Base-by-base conservation (phyloP, 2,888 invertebrate genomes). In the Pinctada fucata region DNA sequence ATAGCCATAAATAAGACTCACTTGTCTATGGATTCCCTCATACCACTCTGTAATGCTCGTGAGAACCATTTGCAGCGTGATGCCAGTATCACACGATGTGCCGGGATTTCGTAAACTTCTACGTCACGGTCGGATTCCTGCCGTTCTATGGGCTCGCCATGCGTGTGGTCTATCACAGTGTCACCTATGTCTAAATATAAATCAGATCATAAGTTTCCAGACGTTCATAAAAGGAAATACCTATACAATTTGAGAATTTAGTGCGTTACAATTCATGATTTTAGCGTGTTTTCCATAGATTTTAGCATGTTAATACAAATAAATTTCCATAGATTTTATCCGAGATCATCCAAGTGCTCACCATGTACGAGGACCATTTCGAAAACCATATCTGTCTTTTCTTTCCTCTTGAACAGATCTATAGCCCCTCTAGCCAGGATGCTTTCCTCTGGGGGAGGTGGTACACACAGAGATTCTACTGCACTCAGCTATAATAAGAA, bases 21-120 rank as follows among this genome's bases (percentile, higher is more conserved):
- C 95, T 94, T 95, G 88, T 95, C 94, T 83, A 95, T 95, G 48
- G 95, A 94, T 92, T 95, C 95, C 86, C 94, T 93, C 95, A 95
- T 95, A 72, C 95, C 95, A 72, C 95, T 95, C 68, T 95, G 93
- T 16, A 95, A 91, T 1, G 95, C 95, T 84, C 95, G 93, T 71
- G 95, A 93, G 89, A 95, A 95, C 95, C 95, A 95, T 89, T 95
- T 95, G 91, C 95, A 95, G 75, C 95, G 92, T 1, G 95, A 93
- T 3, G 95, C 95, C 13, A 95, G 94, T 79, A 95, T 94, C 10
- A 95, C 95, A 78, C 95, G 93, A 90, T 95, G 95, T 0, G 95
- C 93, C 76, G 89, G 90, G 75, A 92, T 89, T 75, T 87, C 83
- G 75, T 86, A 82, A 49, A 89, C 79, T 73, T 92, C 91, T 16